Percentiles rank a stretch among this genome's conserved stretches.
Conservation (phyloP, 2,888 invertebrate species). For the Frankliniella intonsa region DNA sequence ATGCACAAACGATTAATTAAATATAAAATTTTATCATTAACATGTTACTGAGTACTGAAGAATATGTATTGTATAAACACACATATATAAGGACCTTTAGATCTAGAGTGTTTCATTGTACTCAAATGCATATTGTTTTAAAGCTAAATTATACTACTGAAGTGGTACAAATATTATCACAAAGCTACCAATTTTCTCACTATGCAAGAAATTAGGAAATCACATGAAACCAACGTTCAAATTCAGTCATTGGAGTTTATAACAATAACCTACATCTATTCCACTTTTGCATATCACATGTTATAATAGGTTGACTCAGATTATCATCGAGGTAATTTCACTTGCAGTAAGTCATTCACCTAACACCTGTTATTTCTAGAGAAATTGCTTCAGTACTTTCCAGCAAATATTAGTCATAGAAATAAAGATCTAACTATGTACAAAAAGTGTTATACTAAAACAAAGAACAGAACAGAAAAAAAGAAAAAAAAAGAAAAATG, state of each 20-base stretch:
- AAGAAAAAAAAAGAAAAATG: neutral
- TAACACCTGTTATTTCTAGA: no score
- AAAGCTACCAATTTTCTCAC: neutral
- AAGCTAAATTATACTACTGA: neutral
- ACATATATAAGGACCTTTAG: no score
- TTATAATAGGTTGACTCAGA: neutral
- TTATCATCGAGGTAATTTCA: no score
- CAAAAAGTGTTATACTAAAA: neutral
- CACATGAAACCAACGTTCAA: neutral
- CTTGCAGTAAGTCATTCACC: no score
- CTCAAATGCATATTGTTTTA: neutral
- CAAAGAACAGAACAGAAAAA: neutral
- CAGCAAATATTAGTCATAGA: neutral
- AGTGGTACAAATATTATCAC: constrained; percentile 24
- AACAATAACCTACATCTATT: constrained; percentile 14
- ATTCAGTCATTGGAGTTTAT: constrained; percentile 14
- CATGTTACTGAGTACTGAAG: no score
- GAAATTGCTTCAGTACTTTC: neutral
- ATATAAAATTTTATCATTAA: no score
- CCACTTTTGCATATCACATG: neutral
- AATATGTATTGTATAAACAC: no score
- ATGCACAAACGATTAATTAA: no score
- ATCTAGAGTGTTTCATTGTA: no score
- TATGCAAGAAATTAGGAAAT: neutral
- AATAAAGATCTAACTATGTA: neutral